Base-by-base conservation (phyloP, 2,888 invertebrate species). In the Lissonota sp. region DNA sequence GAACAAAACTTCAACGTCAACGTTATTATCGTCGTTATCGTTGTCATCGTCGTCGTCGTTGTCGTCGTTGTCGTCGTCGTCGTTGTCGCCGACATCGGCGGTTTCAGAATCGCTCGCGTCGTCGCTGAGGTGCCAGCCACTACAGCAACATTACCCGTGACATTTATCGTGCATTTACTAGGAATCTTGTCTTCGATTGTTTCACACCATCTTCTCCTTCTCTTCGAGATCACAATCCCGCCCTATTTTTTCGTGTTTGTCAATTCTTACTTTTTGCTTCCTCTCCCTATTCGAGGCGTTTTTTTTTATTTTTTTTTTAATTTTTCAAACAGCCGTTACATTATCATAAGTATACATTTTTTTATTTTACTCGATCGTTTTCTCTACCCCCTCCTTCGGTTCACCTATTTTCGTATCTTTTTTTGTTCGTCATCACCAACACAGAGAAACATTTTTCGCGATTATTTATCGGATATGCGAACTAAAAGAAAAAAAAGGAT, bases 121-220 rank as follows among this genome's bases (percentile, higher is more conserved):
- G 74, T 80, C 80, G 78, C 82, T 82, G 69, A 70, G 84, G 71
- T 82, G 82, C 80, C 83, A 83, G 72, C 79, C 83, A 73, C 87
- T 88, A 84, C 91, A 91, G 90, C 90, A 91, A 89, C 90, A 89
- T 83, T 90, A 90, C 88, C 91, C 90, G 90, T 90, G 90, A 91
- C 90, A 90, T 85, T 90, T 87, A 88, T 86, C 80, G 84, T 84
- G 85, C 84, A 85, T 85, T 85, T 85, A 84, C 70, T 81, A 81
- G 82, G 58, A 60, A 74, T 72, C 80, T 74, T 70, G 64, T 83
- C 73, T 80, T 73, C 69, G 62, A 71, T 84, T 83, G 73, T 78
- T 81, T 85, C 80, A 80, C 64, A 55, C 64, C 53, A n/a, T 6
- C 53, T 26, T 26, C 26, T 26, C 26, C 26, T 1, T 26, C 26